Percentiles rank a stretch among this genome's conserved stretches.
Conservation (phyloP, 2,113 vertebrate species). For the Poecilia latipinna region DNA sequence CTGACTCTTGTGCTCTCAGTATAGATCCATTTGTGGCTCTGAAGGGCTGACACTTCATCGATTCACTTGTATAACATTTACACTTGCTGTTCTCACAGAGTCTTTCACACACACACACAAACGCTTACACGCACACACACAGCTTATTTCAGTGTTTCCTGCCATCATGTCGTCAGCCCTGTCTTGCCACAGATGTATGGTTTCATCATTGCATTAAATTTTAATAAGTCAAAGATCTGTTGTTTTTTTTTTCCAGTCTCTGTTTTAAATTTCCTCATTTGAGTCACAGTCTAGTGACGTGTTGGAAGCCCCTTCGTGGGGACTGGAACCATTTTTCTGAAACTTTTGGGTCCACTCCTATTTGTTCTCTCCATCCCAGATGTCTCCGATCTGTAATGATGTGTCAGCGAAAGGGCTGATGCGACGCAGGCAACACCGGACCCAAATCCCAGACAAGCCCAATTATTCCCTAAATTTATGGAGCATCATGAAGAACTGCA, state of each 20-base stretch:
- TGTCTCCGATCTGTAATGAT: constrained; percentile 79
- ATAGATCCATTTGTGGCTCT: constrained; percentile 19
- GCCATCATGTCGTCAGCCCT: constrained; percentile 7
- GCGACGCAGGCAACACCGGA: constrained; percentile 84
- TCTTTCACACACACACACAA: background rate
- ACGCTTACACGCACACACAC: background rate
- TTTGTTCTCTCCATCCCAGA: constrained; percentile 53
- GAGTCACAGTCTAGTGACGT: constrained; percentile 12
- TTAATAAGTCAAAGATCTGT: constrained; percentile 64
- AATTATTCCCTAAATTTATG: constrained; percentile 99
- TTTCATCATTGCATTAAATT: constrained; percentile 46
- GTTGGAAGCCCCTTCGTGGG: constrained; percentile 26
- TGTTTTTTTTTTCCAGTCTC: background rate
- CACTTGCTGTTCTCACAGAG: constrained; percentile 19
- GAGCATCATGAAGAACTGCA: constrained; percentile 99
- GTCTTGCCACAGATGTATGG: constrained; percentile 34
- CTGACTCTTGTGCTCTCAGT: constrained; percentile 25
- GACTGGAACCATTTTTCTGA: constrained; percentile 19
- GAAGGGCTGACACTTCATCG: constrained; percentile 28
- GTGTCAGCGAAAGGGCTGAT: constrained; percentile 79
- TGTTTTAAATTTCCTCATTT: background rate
- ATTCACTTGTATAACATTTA: constrained; percentile 36
- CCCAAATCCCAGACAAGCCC: constrained; percentile 92
- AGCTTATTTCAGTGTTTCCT: constrained; percentile 23
- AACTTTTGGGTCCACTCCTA: constrained; percentile 6